Percentiles rank a stretch among this genome's conserved stretches.
phyloP scores from a whole-genome alignment of 2,113 vertebrate genomes.

The Tautogolabrus adspersus region DNA sequence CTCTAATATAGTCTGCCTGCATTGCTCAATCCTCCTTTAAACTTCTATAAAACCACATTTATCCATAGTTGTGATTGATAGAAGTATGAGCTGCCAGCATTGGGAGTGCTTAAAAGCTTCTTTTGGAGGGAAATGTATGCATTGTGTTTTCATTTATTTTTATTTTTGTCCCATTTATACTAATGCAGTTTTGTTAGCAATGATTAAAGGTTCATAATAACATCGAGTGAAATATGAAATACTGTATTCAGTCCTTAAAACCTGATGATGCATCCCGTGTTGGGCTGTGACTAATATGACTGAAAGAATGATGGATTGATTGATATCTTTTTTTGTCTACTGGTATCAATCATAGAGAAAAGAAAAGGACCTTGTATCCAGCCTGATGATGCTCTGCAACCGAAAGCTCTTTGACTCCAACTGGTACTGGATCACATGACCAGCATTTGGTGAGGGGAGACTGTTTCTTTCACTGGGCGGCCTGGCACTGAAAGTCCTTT shows the following conservation, averaged over 20 bases:
- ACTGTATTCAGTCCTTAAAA: slow-evolving; percentile 39
- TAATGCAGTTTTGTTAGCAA: slow-evolving; percentile 22
- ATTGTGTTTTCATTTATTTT: not conserved
- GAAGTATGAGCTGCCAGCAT: no score
- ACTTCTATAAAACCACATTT: no score
- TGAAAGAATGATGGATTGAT: slow-evolving; percentile 22
- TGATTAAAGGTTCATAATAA: slow-evolving; percentile 25
- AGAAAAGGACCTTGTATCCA: slow-evolving; percentile 63
- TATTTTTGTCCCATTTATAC: not conserved
- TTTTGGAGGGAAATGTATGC: no score
- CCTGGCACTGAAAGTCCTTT: slow-evolving; percentile 34
- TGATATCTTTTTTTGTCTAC: slow-evolving; percentile 32
- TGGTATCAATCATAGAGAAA: slow-evolving; percentile 36
- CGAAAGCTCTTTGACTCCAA: slow-evolving; percentile 67
- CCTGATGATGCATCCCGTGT: slow-evolving; percentile 24
- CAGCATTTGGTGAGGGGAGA: slow-evolving; percentile 28
- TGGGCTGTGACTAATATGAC: slow-evolving; percentile 4
- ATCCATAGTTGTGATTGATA: no score
- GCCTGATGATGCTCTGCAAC: slow-evolving; percentile 15
- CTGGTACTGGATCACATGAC: slow-evolving; percentile 67
- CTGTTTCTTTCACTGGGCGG: slow-evolving; percentile 16
- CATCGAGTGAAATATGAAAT: slow-evolving; percentile 16
- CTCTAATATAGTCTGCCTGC: no score
- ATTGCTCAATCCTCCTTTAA: no score
- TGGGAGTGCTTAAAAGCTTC: no score